phyloP scores from a whole-genome alignment of 2,797 vertebrate species.

The Monodelphis domestica region DNA sequence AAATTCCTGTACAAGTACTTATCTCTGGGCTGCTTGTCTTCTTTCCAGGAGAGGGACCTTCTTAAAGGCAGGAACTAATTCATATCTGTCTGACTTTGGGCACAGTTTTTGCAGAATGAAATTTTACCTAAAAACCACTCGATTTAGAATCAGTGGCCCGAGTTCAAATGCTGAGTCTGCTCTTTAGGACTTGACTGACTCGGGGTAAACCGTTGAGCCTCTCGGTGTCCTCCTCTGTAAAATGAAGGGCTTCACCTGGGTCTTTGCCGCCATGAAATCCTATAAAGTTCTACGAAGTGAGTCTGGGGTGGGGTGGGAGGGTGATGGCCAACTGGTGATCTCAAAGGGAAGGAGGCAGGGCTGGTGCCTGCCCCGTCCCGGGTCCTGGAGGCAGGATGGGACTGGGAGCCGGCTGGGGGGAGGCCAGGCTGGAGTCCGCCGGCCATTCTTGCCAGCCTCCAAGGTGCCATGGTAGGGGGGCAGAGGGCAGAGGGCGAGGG shows the following conservation, averaged over 20 bases:
- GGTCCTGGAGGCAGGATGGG: slow-evolving; percentile 65
- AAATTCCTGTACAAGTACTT: not conserved
- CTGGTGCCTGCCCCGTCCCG: slow-evolving; percentile 9
- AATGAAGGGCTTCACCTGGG: not conserved
- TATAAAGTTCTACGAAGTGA: no score
- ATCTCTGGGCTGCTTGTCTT: not conserved
- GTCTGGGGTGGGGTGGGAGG: no score
- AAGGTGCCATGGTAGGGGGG: slow-evolving; percentile 30
- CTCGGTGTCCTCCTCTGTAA: not conserved
- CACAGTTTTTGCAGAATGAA: not conserved
- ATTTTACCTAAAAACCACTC: not conserved
- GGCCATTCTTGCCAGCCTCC: slow-evolving; percentile 40
- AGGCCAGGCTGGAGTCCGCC: slow-evolving; percentile 52
- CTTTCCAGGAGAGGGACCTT: not conserved
- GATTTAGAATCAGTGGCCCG: not conserved
- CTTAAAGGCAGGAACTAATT: not conserved
- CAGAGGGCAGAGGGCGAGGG: slow-evolving; percentile 27
- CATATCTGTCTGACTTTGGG: not conserved
- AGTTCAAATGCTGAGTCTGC: not conserved
- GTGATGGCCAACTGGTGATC: no score
- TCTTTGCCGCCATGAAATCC: not conserved
- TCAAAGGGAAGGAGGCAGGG: not conserved
- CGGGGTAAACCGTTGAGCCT: not conserved
- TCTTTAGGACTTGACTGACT: not conserved
- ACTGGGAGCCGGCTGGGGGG: slow-evolving; percentile 53